Evolutionary conservation across 2,797 vertebrate species (phyloP).

Genomic region (Galaxias olidus): DNA sequence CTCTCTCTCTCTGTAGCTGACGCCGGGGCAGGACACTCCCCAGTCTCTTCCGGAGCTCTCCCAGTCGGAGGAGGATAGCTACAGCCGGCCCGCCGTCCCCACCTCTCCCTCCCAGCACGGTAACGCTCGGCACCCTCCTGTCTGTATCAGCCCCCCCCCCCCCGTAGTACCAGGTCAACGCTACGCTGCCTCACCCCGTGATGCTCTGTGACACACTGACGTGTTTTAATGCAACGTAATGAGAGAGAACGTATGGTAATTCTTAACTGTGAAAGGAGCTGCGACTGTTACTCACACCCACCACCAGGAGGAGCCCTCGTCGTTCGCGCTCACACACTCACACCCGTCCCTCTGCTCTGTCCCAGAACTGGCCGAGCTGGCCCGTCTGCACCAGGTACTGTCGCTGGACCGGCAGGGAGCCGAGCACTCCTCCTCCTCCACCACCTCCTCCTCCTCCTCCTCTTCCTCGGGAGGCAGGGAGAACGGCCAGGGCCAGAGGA

Average conservation of each 20-base stretch:
- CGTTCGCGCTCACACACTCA: conserved; percentile 48
- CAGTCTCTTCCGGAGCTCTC: conserved; percentile 84
- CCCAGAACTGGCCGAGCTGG: conserved; percentile 89
- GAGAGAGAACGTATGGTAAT: too few species aligned
- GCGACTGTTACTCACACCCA: too few species aligned
- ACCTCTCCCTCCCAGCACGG: conserved; percentile 95
- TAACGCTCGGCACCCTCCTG: conserved; percentile 53
- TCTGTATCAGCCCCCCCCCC: too few species aligned
- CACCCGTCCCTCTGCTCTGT: conserved; percentile 29
- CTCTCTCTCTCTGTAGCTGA: conserved; percentile 75
- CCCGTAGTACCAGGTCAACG: too few species aligned
- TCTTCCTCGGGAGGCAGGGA: conserved; percentile 81
- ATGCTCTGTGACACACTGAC: too few species aligned
- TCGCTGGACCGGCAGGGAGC: conserved; percentile 91
- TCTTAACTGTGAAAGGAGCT: too few species aligned
- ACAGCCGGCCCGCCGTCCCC: conserved; percentile 84
- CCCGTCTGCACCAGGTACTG: conserved; percentile 90
- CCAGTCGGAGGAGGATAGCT: conserved; percentile 87
- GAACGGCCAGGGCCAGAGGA: conserved; percentile 88
- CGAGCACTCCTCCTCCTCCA: conserved; percentile 81
- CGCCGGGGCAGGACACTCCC: conserved; percentile 89
- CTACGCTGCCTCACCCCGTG: too few species aligned
- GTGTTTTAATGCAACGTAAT: too few species aligned
- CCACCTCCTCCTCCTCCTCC: conserved; percentile 74
- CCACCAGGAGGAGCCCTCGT: too few species aligned